Percentiles rank a stretch among this genome's conserved stretches.
These are phyloP conservation scores for honey bee (Apis mellifera) DNA, from an alignment of 1,140 invertebrate species.

Conservation along the genomic window Amel_HAv3.1 CM009942.2:6376501-6377000, in stretches of 20 bases:
- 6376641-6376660: conserved; percentile 4
- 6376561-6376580: background rate
- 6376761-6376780: conserved; percentile 30
- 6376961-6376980: too few relatives aligned
- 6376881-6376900: background rate
- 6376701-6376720: conserved; percentile 47
- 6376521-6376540: too few relatives aligned
- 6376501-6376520: too few relatives aligned
- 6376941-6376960: too few relatives aligned
- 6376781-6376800: conserved; percentile 36
- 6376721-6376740: conserved; percentile 39
- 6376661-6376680: conserved; percentile 8
- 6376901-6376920: too few relatives aligned
- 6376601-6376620: background rate
- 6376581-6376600: conserved; percentile 10
- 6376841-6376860: background rate
- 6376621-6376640: background rate
- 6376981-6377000: too few relatives aligned
- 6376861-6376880: conserved; percentile 6
- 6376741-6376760: conserved; percentile 36
- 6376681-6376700: conserved; percentile 37
- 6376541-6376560: background rate
- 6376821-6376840: conserved; percentile 37
- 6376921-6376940: too few relatives aligned
- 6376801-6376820: conserved; percentile 15